Evolutionary conservation across 1,140 invertebrate genomes (phyloP).

Genomic region (Anthonomus grandis): DNA sequence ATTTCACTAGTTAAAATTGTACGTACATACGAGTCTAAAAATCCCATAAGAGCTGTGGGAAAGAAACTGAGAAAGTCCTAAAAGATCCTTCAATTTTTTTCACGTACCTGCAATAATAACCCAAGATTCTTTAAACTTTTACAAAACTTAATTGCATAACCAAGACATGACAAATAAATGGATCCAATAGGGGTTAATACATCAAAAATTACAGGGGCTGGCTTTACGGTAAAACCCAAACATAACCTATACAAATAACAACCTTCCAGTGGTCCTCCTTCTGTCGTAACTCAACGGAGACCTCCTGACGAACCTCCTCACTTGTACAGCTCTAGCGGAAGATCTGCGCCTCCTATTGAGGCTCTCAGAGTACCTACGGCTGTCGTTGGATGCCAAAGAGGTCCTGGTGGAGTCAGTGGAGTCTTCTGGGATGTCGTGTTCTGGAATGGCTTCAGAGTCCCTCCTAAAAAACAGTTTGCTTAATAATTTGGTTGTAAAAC

Average conservation of each 20-base stretch:
- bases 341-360: constrained; percentile 35
- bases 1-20: too few species aligned
- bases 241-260: too few species aligned
- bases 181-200: too few species aligned
- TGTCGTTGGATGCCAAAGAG: constrained; percentile 44
- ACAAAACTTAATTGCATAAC: too few species aligned
- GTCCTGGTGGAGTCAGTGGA: constrained; percentile 41
- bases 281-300: constrained; percentile 48
- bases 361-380: constrained; percentile 46
- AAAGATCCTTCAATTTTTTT: too few species aligned
- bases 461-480: constrained; percentile 33
- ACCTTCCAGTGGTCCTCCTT: constrained; percentile 51
- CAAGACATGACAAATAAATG: neutral
- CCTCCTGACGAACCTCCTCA: constrained; percentile 45
- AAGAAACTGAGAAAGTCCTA: too few species aligned
- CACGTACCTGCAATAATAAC: too few species aligned
- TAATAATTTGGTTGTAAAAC: neutral
- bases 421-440: constrained; percentile 47
- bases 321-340: constrained; percentile 42
- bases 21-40: too few species aligned
- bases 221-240: neutral
- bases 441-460: constrained; percentile 46
- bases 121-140: too few species aligned
- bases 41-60: too few species aligned
- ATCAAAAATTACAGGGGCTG: neutral